Evolutionary conservation across 2,113 vertebrate species (phyloP), one percentile per base, ranked within the genome.

Genomic region (Gallinago media): DNA sequence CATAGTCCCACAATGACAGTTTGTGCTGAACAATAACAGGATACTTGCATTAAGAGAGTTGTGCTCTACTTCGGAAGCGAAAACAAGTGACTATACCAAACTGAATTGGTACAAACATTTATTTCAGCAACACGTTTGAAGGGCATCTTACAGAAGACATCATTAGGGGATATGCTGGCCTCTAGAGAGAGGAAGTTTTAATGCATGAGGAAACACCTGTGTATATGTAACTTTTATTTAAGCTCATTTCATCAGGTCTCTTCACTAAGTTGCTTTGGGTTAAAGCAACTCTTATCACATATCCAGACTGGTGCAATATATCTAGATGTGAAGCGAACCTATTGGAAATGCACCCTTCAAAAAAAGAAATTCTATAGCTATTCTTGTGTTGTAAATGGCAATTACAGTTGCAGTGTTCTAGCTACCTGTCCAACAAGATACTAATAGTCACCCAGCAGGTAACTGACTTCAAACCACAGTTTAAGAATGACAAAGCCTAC

Each of bases 21-120:
- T 52, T 87, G 83, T 81, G 61, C 68, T 87, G 76, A 96, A 97
- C 94, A 97, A 92, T 96, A 95, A 94, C 96, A 97, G 96, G 95
- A 96, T 97, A 91, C 80, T 92, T 96, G 61, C 86, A 97, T 65
- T 94, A 95, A 90, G 31, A 77, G 72, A 94, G 80, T 25, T 55
- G 73, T 75, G 93, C n/a, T 87, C 65, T 67, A 56, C 78, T 73
- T 88, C 80, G 86, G 86, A 96, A 91, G 85, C 74, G 87, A 94
- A 78, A 83, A n/a, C 68, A 91, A 88, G 62, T 15, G 61, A 83
- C 71, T 78, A 67, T 21, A 94, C 71, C 36, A 85, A 94, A 83
- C 1, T 84, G 32, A 94, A 72, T 11, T 62, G 34, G 52, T 87
- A 79, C 61, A 80, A 94, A 50, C 49, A 90, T 56, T 81, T 80